These are phyloP conservation scores for Campoplex capitator DNA, from an alignment of 2,888 invertebrate genomes.

Conservation along the genomic window DNA sequence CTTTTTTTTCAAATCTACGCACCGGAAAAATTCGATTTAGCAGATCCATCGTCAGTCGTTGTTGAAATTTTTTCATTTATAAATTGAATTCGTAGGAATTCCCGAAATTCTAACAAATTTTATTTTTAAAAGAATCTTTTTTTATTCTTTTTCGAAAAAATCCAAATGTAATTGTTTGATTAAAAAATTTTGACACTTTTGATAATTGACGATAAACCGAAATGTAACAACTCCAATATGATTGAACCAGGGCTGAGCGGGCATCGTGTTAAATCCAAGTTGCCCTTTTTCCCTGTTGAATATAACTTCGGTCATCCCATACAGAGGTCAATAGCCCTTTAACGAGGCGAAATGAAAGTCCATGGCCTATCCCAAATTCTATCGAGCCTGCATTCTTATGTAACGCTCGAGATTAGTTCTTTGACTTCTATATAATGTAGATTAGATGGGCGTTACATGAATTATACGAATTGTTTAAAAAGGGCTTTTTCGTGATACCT, in stretches of 20 bases:
- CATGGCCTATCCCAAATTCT: constrained; percentile 75
- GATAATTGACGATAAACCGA: not conserved
- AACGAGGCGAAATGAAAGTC: constrained; percentile 71
- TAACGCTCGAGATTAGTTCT: constrained; percentile 74
- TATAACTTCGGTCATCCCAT: not conserved
- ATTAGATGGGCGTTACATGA: constrained; percentile 58
- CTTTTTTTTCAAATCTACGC: not conserved
- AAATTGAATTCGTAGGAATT: not conserved
- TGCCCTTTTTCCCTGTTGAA: constrained; percentile 17
- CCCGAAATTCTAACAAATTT: not conserved
- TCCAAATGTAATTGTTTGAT: not conserved
- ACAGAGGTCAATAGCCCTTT: constrained; percentile 73
- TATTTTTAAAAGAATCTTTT: not conserved
- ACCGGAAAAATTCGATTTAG: not conserved
- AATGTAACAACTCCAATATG: not conserved
- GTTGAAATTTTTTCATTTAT: not conserved
- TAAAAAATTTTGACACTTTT: not conserved
- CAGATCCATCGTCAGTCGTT: not conserved
- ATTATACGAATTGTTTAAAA: constrained; percentile 57
- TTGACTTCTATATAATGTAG: constrained; percentile 65
- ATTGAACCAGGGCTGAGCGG: not conserved
- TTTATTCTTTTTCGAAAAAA: not conserved
- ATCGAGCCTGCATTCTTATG: constrained; percentile 70
- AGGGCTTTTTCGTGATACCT: constrained; percentile 32
- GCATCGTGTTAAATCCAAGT: constrained; percentile 20